Evolutionary conservation across 1,140 invertebrate genomes (phyloP), one percentile per base, ranked within the genome.

Genomic region (Bombus sibiricus): DNA sequence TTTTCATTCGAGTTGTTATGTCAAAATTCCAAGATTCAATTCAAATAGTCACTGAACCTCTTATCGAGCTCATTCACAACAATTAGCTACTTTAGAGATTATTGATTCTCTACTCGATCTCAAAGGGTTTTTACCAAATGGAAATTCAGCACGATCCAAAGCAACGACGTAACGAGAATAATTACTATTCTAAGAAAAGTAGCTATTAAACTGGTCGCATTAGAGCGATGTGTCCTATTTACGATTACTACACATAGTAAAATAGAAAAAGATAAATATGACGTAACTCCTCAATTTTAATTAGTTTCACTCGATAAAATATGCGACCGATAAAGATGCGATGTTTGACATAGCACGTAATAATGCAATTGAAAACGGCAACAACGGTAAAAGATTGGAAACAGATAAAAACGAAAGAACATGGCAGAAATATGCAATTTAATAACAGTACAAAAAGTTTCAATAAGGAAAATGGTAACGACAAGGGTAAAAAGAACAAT

Each of bases 21-120:
- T 72, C 73, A 79, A 78, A 81, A 78, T 85, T 64, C 37, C 37
- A 5, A 32, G 64, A 53, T 77, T 41, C 41, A 12, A 66, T 8
- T 43, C 18, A 41, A n/a, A 41, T 73, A 13, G 39, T 25, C 34
- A 39, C 22, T 62, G n/a, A 28, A 47, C 41, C 62, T 28, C 39
- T 62, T 74, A 41, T 25, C 57, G 39, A 28, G 25, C 25, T 34
- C 73, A 32, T 81, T 81, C 43, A 9, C 28, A 1, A 13, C 71
- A 32, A 64, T 64, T 64, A 74, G 28, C 71, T 64, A 22, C 28
- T 34, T 71, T 10, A 10, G 9, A 28, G 41, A 64, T 64, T 28
- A 47, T 74, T 39, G 39, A 81, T 73, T 22, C 37, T 37, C 28
- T 9, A 1, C 9, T 22, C 39, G 71, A 37, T 18, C 15, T 39